A percentile compares a stretch with the other conserved stretches of the same genome.
These are phyloP conservation scores for Automeris io DNA, from an alignment of 2,888 invertebrate genomes.

Conservation along the genomic window DNA sequence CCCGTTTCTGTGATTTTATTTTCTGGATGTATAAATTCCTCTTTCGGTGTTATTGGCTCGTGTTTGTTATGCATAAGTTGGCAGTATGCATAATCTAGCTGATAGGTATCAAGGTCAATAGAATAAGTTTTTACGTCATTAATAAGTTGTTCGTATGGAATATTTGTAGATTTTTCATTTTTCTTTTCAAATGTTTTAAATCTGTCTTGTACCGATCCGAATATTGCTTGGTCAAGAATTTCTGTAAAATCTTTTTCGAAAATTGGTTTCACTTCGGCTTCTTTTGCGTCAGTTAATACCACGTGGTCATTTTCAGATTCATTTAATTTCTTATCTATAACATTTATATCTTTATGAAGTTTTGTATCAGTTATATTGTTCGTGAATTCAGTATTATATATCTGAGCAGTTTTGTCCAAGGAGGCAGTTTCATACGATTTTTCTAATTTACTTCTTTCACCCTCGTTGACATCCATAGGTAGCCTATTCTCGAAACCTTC, in stretches of 20 bases:
- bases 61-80: slow-evolving; percentile 29
- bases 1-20: slow-evolving; percentile 8
- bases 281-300: not conserved
- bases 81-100: slow-evolving; percentile 49
- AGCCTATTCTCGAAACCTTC: too few species aligned
- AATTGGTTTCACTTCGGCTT: not conserved
- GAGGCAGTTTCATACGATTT: too few species aligned
- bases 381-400: too few species aligned
- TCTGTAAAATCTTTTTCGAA: slow-evolving; percentile 28
- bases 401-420: too few species aligned
- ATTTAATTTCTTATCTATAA: too few species aligned
- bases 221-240: slow-evolving; percentile 74
- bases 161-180: slow-evolving; percentile 19
- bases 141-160: slow-evolving; percentile 48
- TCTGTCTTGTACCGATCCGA: slow-evolving; percentile 79
- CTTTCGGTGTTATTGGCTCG: slow-evolving; percentile 11
- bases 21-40: slow-evolving; percentile 1
- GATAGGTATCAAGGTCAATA: slow-evolving; percentile 41
- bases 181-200: slow-evolving; percentile 32
- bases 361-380: too few species aligned
- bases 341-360: too few species aligned
- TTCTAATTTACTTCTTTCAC: too few species aligned
- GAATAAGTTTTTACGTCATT: slow-evolving; percentile 59
- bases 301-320: too few species aligned
- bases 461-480: too few species aligned